phyloP scores from a whole-genome alignment of 2,797 vertebrate genomes.

The Acanthiza pusilla region DNA sequence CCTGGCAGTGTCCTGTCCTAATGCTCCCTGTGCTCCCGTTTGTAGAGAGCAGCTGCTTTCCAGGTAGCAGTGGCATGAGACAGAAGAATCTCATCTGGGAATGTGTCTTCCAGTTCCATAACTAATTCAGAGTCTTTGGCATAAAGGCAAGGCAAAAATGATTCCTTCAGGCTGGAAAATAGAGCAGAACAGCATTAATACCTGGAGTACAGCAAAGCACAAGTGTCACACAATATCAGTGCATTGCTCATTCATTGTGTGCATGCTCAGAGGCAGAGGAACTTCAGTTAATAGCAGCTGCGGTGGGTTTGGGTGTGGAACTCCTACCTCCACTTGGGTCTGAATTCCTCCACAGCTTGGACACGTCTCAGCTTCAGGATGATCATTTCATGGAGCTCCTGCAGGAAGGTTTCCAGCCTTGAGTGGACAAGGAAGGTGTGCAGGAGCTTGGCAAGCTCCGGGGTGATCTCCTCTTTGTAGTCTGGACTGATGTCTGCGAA shows the following conservation, averaged over 20 bases:
- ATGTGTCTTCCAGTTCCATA: slow-evolving; percentile 74
- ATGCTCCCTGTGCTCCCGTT: slow-evolving; percentile 57
- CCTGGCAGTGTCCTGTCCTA: not conserved
- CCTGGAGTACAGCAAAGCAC: not conserved
- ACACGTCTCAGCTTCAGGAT: slow-evolving; percentile 77
- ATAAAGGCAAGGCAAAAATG: slow-evolving; percentile 78
- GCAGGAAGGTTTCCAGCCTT: slow-evolving; percentile 80
- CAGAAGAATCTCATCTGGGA: slow-evolving; percentile 81
- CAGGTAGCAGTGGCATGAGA: slow-evolving; percentile 80
- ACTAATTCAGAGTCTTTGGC: slow-evolving; percentile 74
- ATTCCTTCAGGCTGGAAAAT: slow-evolving; percentile 80
- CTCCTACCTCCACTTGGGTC: slow-evolving; percentile 82
- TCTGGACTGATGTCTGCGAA: slow-evolving; percentile 75
- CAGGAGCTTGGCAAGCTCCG: slow-evolving; percentile 71
- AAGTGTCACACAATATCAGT: fast-evolving
- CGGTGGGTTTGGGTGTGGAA: not conserved
- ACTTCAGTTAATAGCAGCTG: not conserved
- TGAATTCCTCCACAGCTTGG: slow-evolving; percentile 70
- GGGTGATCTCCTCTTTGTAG: slow-evolving; percentile 79
- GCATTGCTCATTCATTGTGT: not conserved
- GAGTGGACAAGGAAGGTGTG: slow-evolving; percentile 79
- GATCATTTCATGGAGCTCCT: slow-evolving; percentile 93
- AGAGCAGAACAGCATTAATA: not conserved
- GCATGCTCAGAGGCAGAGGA: not conserved
- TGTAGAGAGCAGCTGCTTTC: slow-evolving; percentile 80